Conservation (phyloP, 1,140 invertebrate species). For the Pseudobourletiella spinata region DNA sequence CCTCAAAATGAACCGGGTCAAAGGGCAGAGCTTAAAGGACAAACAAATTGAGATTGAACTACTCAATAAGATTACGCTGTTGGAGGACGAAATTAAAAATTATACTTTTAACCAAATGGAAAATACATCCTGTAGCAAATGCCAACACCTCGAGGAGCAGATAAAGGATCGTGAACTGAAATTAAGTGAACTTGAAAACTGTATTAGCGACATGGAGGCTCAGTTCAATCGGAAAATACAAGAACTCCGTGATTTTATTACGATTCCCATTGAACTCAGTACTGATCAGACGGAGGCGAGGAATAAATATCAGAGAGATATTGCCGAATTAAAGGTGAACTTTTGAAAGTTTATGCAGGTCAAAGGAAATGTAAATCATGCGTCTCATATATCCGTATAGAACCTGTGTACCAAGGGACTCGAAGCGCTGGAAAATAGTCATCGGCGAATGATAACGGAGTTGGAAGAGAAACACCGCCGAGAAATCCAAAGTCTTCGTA, state of each 20-base stretch:
- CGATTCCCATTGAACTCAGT: not conserved
- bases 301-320: constrained; percentile 65
- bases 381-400: constrained; percentile 38
- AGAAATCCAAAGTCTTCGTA: constrained; percentile 53
- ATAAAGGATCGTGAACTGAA: constrained; percentile 30
- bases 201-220: constrained; percentile 19
- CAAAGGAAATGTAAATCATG: not conserved
- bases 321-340: constrained; percentile 66
- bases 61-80: constrained; percentile 23
- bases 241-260: constrained; percentile 25
- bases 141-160: constrained; percentile 24
- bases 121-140: constrained; percentile 20
- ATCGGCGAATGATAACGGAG: constrained; percentile 70
- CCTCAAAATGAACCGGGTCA: constrained; percentile 26
- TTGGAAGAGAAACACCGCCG: constrained; percentile 72
- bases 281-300: not conserved
- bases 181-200: constrained; percentile 26
- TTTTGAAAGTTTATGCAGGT: not conserved
- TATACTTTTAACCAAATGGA: not conserved
- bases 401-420: constrained; percentile 76
- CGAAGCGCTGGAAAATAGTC: constrained; percentile 76
- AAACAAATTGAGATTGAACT: constrained; percentile 33
- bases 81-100: constrained; percentile 30
- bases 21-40: constrained; percentile 34
- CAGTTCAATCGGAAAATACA: constrained; percentile 29